Evolutionary conservation across 1,140 invertebrate species (phyloP), one percentile per base, ranked within the genome.

Genomic region (Saccostrea echinata): DNA sequence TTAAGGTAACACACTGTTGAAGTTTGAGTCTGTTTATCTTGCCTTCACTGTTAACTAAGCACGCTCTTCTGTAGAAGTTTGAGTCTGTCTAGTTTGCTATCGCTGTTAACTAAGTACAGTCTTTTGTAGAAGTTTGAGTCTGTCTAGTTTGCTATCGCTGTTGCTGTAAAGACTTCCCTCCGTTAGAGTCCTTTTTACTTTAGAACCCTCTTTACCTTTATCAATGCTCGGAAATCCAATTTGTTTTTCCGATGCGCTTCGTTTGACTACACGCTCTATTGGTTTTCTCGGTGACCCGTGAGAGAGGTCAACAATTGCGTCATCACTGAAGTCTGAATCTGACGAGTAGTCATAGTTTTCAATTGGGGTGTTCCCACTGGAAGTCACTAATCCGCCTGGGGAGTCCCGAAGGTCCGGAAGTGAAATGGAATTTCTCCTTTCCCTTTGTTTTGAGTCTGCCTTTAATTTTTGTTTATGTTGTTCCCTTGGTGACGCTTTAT

Each of bases 141-240:
- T n/a, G 52, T 61, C n/a, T 55, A 84, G 21, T 33, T 84, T 84
- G 52, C 99, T 21, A 95, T 88, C 87, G 24, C 84, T 88, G 16
- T 88, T 53, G 33, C 87, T 84, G 51, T 84, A 89, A 0, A 89
- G 82, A 87, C 84, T 86, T 16, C 84, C 84, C 16, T 89, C 88
- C 3, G 88, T 89, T 12, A 89, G 64, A 2, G 85, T 89, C 24
- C 88, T 24, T 64, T 87, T 84, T 16, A 89, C 82, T 11, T 84
- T 76, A n/a, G 81, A 27, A 85, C 18, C 24, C 3, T 71, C 52
- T n/a, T 85, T 55, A 18, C 71, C 57, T 61, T 80, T 81, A 43
- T 80, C 61, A n/a, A 89, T 89, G 71, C 71, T 86, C 30, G 88
- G 88, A 68, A 89, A 89, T 27, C 81, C 84, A 43, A 89, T 33